Base-by-base conservation (phyloP, 2,888 invertebrate genomes). In the Malthinus seriepunctatus region DNA sequence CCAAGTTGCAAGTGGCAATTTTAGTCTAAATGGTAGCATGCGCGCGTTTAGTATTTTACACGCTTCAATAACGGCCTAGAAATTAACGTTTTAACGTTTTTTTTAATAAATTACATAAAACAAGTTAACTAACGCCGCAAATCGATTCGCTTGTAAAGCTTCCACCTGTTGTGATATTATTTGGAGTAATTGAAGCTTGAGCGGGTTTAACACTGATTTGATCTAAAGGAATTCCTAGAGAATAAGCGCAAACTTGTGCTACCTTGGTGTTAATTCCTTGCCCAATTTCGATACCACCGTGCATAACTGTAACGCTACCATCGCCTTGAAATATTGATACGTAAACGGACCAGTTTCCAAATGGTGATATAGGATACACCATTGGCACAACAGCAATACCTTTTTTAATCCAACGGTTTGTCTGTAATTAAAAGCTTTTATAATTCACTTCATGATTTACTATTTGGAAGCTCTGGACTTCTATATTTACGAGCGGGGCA, bases 401-500 rank as follows among this genome's bases (percentile, higher is more conserved):
- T 34, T 84, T 84, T 73, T 94, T 94, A 69, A 85, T 89, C 93
- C 93, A 94, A 15, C 90, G 81, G 77, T 93, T 91, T 50, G 82
- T 79, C 86, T 85, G 69, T 60, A n/a, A 45, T 3, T 1, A 6
- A 8, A 12, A 8, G n/a, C n/a, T n/a, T n/a, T n/a, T n/a, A n/a
- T n/a, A 8, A 39, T 3, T 23, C 8, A 12, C 8, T n/a, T n/a
- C n/a, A n/a, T n/a, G n/a, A n/a, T n/a, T n/a, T n/a, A n/a, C n/a
- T 2, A 23, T 3, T 2, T 5, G 2, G 23, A 23, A 23, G 5
- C 23, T 23, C 23, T 23, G 23, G 5, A 33, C 23, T 3, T 23
- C 5, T 23, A 2, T 23, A 2, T 5, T 23, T 23, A 23, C 5
- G n/a, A n/a, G n/a, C n/a, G n/a, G n/a, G n/a, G n/a, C n/a, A n/a